Base-by-base conservation (phyloP, 2,797 vertebrate genomes). In the Streptopelia turtur region DNA sequence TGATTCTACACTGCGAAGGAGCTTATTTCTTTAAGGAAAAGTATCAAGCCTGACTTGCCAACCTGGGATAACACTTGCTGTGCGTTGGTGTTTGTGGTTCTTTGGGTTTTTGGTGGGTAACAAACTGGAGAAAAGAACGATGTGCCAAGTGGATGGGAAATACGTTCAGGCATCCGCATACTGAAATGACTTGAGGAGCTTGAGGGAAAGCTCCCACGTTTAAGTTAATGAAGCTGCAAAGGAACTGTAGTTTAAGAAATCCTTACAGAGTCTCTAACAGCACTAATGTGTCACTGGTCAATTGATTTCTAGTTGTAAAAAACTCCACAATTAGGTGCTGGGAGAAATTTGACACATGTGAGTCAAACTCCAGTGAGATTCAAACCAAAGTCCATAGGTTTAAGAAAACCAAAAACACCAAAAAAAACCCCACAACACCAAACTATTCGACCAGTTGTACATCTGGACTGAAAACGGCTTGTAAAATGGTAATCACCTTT, bases 81-180 rank as follows among this genome's bases (percentile, higher is more conserved):
- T 63, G 13, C 61, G 15, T 49, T 84, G 39, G 28, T 23, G 41
- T 69, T 37, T 28, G 3, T 23, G 56, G 49, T 35, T 39, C 13
- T 14, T 18, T 4, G 43, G 43, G 43, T 41, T 10, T 11, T 11
- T 3, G 15, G 6, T 25, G 5, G 28, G 31, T 28, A 27, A 55
- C 1, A 3, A 84, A 45, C 22, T 72, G 59, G 76, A 80, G 45
- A 52, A 30, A 83, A 70, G 27, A 76, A 24, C 18, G 25, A 0
- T 47, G 11, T 60, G 70, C n/a, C 50, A 65, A 41, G 37, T 30
- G 41, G 41, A 17, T 56, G 64, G 60, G 60, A 61, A 72, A 28
- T 53, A 39, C 0, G 0, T 68, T 75, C 25, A n/a, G 76, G 14
- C 45, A 53, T 89, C 49, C 25, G 1, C 24, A 7, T 39, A 16